These are phyloP conservation scores for Carassius auratus DNA, from an alignment of 2,113 vertebrate species.

Conservation along the genomic window DNA sequence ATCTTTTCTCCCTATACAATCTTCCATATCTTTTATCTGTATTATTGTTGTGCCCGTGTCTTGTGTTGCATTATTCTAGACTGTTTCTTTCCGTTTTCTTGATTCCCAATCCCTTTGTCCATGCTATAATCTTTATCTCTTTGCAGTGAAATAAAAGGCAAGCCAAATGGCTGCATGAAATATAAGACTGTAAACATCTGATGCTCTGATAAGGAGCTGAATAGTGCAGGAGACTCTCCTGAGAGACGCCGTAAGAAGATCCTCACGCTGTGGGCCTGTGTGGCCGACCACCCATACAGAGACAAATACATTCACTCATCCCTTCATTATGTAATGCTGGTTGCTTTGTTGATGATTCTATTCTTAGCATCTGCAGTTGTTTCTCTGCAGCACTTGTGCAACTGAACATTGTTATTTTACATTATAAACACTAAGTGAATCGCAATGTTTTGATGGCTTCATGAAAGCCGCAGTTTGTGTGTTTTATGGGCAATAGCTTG, in stretches of 20 bases:
- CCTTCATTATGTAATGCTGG: constrained; percentile 25
- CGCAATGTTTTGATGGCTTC: not conserved
- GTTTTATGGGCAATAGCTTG: constrained; percentile 4
- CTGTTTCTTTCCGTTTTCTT: not conserved
- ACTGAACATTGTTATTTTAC: constrained; percentile 14
- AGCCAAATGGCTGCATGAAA: constrained; percentile 17
- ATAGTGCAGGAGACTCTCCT: constrained; percentile 30
- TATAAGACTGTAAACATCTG: constrained; percentile 33
- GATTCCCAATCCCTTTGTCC: not conserved
- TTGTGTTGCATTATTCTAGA: not conserved
- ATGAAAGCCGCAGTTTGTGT: not conserved
- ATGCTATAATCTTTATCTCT: constrained; percentile 31
- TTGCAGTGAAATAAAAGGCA: not conserved
- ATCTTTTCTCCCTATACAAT: not conserved
- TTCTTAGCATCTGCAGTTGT: not conserved
- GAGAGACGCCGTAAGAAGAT: constrained; percentile 1
- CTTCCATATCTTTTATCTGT: not conserved
- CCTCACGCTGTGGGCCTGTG: not conserved
- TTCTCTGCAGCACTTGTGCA: not conserved
- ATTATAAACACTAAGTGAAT: not conserved
- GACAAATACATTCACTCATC: not conserved
- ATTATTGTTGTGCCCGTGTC: not conserved
- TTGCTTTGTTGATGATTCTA: constrained; percentile 12
- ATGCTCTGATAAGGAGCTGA: constrained; percentile 46
- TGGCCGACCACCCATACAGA: constrained; percentile 34